Percentiles rank a stretch among this genome's conserved stretches.
Conservation (phyloP, 2,888 invertebrate genomes). For the Galerucella nymphaeae region DNA sequence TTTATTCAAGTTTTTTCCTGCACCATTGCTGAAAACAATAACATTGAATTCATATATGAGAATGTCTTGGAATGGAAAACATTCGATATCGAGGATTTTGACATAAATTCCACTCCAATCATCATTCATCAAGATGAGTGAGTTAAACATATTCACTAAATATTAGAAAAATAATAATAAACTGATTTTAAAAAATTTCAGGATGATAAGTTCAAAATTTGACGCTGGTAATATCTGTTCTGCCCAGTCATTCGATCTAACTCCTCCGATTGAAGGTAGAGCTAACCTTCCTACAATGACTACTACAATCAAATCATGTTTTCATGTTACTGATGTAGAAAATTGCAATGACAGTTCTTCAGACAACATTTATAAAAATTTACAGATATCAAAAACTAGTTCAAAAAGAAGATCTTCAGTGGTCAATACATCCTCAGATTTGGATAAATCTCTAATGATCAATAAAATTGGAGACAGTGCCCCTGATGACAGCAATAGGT, state of each 20-base stretch:
- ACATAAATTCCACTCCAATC: constrained; percentile 19
- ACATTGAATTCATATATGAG: constrained; percentile 5
- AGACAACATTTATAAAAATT: constrained; percentile 12
- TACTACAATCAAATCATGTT: constrained; percentile 8
- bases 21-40: constrained; percentile 12
- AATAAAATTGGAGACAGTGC: constrained; percentile 25
- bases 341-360: constrained; percentile 22
- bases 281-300: background rate
- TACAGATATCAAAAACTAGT: constrained; percentile 11
- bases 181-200: constrained; percentile 7
- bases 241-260: constrained; percentile 13
- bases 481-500: constrained; percentile 5
- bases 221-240: constrained; percentile 11
- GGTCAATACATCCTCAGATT: constrained; percentile 17
- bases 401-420: background rate
- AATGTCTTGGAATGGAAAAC: constrained; percentile 18
- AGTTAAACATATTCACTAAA: constrained; percentile 7
- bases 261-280: constrained; percentile 11
- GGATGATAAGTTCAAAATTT: constrained; percentile 5
- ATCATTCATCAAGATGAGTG: constrained; percentile 20
- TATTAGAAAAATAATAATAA: background rate
- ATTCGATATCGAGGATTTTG: constrained; percentile 3
- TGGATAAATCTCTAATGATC: constrained; percentile 20
- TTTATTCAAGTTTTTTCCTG: constrained; percentile 9
- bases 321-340: constrained; percentile 15